Percentiles rank a stretch among this genome's conserved stretches.
Evolutionary conservation across 2,888 invertebrate species (phyloP).

Genomic region (Sarcophaga variegata): DNA sequence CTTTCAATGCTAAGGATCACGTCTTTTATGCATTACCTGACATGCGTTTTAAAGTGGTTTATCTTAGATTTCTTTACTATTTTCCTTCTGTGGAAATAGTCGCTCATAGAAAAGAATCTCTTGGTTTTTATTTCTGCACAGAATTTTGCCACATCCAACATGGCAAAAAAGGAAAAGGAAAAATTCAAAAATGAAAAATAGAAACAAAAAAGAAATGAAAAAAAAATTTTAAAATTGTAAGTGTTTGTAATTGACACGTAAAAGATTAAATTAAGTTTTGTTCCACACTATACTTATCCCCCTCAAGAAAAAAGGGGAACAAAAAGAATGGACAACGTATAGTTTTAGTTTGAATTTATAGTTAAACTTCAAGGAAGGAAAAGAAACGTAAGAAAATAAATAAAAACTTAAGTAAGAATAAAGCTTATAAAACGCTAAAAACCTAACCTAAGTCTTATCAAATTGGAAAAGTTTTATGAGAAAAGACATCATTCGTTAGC

Average conservation of each 20-base stretch:
- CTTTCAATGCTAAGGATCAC: conserved; percentile 61
- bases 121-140: background rate
- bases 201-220: background rate
- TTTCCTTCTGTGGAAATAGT: background rate
- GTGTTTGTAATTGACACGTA: conserved; percentile 67
- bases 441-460: background rate
- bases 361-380: background rate
- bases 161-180: conserved; percentile 24
- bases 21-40: conserved; percentile 64
- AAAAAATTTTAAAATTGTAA: conserved; percentile 9
- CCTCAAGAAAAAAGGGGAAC: too few relatives aligned
- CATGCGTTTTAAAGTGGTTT: conserved; percentile 60
- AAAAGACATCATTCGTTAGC: background rate
- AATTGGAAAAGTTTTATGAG: conserved; percentile 45
- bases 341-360: conserved; percentile 4
- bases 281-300: background rate
- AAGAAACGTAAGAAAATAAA: too few relatives aligned
- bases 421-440: conserved; percentile 20
- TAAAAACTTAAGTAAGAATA: too few relatives aligned
- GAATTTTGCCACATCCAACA: background rate
- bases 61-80: background rate
- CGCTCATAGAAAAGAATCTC: background rate
- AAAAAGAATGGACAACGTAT: too few relatives aligned
- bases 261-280: conserved; percentile 66
- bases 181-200: background rate